Percentiles rank a stretch among this genome's conserved stretches.
Conservation (phyloP, 2,888 invertebrate genomes). For the Macaria notata region DNA sequence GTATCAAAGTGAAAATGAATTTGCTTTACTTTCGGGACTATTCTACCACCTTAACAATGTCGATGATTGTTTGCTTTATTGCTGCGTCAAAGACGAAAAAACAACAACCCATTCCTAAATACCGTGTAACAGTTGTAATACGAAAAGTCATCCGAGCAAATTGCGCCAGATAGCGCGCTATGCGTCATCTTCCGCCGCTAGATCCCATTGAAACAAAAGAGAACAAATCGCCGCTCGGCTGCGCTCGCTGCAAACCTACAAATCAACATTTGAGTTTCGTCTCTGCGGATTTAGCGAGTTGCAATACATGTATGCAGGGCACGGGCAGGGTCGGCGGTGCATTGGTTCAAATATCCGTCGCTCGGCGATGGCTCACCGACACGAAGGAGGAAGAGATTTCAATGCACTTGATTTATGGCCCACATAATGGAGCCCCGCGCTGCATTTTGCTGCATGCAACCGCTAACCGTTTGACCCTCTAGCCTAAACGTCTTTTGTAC, state of each 20-base stretch:
- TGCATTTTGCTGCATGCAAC: slow-evolving; percentile 73
- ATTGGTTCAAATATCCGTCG: slow-evolving; percentile 71
- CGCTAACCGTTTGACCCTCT: slow-evolving; percentile 47
- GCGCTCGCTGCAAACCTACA: slow-evolving; percentile 28
- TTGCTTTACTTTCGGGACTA: too few species aligned
- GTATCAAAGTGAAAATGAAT: too few species aligned
- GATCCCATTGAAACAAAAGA: slow-evolving; percentile 12
- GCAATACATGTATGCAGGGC: slow-evolving; percentile 33
- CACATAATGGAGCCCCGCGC: slow-evolving; percentile 70
- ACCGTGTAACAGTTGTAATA: too few species aligned
- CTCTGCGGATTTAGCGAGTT: slow-evolving; percentile 30
- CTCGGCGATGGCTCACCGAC: slow-evolving; percentile 67
- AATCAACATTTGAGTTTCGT: slow-evolving; percentile 33
- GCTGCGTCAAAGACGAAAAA: too few species aligned
- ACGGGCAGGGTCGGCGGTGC: slow-evolving; percentile 44
- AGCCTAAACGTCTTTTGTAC: slow-evolving; percentile 49
- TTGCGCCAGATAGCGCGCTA: background rate
- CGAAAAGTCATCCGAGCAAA: too few species aligned
- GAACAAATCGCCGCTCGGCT: slow-evolving; percentile 23
- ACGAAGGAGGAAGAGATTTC: slow-evolving; percentile 78
- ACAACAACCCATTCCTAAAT: too few species aligned
- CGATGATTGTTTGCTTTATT: too few species aligned
- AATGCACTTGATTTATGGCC: slow-evolving; percentile 76
- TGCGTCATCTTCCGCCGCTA: slow-evolving; percentile 6
- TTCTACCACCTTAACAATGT: too few species aligned